Conservation (phyloP, 30 jellyfish, hydroid and myxozoan genomes). For the Clytia hemisphaerica region DNA sequence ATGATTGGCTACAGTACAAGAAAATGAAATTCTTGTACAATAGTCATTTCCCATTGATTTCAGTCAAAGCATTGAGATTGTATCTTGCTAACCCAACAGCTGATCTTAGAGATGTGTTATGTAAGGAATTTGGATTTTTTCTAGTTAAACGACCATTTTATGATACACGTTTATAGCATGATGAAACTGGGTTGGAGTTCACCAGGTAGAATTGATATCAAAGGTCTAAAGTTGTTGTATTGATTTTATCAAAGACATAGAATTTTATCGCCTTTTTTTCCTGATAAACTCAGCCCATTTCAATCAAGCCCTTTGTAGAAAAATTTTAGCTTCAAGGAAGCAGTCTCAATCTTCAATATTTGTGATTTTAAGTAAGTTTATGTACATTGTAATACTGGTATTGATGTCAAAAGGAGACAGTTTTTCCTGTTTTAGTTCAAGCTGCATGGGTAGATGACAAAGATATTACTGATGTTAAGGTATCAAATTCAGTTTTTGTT, state of each 20-base stretch:
- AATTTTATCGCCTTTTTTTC: neutral
- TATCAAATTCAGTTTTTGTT: neutral
- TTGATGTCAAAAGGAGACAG: too few species aligned
- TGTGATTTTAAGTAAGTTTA: too few species aligned
- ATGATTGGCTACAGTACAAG: constrained; percentile 51
- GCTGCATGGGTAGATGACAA: constrained; percentile 78
- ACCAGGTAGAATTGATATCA: neutral
- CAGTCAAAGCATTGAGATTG: constrained; percentile 51
- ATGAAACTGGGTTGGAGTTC: neutral
- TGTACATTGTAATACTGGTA: too few species aligned
- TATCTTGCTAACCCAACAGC: constrained; percentile 59
- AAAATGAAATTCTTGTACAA: constrained; percentile 47
- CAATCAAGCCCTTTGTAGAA: too few species aligned
- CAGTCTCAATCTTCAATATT: too few species aligned
- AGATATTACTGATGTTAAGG: constrained; percentile 60
- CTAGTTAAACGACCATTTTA: neutral
- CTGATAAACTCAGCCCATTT: too few species aligned
- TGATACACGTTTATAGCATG: neutral
- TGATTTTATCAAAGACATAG: neutral
- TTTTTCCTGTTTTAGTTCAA: constrained; percentile 43
- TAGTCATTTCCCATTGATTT: constrained; percentile 58
- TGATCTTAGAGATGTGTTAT: constrained; percentile 39
- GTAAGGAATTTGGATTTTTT: constrained; percentile 32
- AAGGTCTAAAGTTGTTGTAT: neutral
- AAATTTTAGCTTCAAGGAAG: too few species aligned